Percentiles rank a stretch among this genome's conserved stretches.
Evolutionary conservation across 2,113 vertebrate genomes (phyloP).

Genomic region (Nycticebus coucang): DNA sequence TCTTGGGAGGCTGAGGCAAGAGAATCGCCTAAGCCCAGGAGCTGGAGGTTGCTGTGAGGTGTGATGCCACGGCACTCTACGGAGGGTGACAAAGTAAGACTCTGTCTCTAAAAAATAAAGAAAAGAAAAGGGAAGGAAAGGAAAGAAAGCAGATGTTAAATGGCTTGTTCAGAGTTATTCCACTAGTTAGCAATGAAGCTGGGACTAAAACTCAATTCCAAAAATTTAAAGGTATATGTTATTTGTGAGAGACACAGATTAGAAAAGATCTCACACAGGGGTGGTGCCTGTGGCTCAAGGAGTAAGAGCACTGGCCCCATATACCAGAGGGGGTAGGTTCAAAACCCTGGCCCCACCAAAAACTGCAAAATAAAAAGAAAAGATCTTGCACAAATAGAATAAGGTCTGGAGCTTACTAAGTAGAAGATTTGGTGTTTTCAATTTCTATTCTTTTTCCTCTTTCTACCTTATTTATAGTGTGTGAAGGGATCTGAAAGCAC

Average conservation of each 20-base stretch:
- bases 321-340: too few species aligned
- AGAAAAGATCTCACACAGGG: not conserved
- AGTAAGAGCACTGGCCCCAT: too few species aligned
- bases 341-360: too few species aligned
- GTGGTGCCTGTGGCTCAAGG: too few species aligned
- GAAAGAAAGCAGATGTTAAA: slow-evolving; percentile 20
- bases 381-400: not conserved
- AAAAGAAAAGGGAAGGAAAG: too few species aligned
- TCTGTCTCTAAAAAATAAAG: too few species aligned
- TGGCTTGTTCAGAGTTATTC: not conserved
- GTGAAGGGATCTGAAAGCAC: not conserved
- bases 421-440: not conserved
- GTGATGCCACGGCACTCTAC: too few species aligned
- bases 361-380: not conserved
- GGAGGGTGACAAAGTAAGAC: too few species aligned
- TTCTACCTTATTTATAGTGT: not conserved
- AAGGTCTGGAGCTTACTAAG: not conserved
- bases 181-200: not conserved
- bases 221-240: not conserved
- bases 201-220: not conserved
- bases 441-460: not conserved
- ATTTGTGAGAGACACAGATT: not conserved
- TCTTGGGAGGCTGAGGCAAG: too few species aligned
- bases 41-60: too few species aligned
- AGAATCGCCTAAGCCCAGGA: too few species aligned